Base-by-base conservation (phyloP, 2,888 invertebrate genomes). In the Watsonalla binaria region DNA sequence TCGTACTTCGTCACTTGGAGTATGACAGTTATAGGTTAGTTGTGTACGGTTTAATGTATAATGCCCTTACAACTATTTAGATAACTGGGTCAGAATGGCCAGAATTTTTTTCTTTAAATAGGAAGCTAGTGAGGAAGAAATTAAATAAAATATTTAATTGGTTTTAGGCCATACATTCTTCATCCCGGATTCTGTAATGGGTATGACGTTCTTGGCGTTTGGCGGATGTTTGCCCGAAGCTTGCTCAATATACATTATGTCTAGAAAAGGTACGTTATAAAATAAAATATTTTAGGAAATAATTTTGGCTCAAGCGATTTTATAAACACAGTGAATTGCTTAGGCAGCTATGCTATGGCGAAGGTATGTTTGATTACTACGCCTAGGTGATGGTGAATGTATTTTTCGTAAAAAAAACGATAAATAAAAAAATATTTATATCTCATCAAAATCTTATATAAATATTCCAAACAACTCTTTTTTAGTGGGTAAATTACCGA, bases 1-100 rank as follows among this genome's bases (percentile, higher is more conserved):
- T 96, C 98, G 0, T 98, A 97, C 75, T 69, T 97, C 53, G 95
- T 97, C 34, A 95, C 98, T 0, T 98, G 98, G 98, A 96, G 97
- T 94, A 95, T 98, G 78, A 94, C 96, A 37, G 92, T 96, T 5
- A 93, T 97, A 61, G 98, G 98, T 95, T 58, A 54, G 67, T 60
- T 11, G 11, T 9, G 35, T 51, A 24, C 13, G 6, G 9, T 46
- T 9, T 39, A 6, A 14, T 14, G 2, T n/a, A 2, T 39, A n/a
- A 0, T 11, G 52, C 48, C 52, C 48, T 54, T 46, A 46, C 33
- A 0, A 5, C 33, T 5, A 24, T 33, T 42, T 15, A 47, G 45
- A 15, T 47, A 9, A 46, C 15, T 50, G 63, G 9, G 24, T 4
- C 1, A 24, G 24, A 4, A 24, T 2, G 24, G 1, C 24, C 4